Evolutionary conservation across 2,797 vertebrate genomes (phyloP).

Genomic region (Macroramphosus scolopax): DNA sequence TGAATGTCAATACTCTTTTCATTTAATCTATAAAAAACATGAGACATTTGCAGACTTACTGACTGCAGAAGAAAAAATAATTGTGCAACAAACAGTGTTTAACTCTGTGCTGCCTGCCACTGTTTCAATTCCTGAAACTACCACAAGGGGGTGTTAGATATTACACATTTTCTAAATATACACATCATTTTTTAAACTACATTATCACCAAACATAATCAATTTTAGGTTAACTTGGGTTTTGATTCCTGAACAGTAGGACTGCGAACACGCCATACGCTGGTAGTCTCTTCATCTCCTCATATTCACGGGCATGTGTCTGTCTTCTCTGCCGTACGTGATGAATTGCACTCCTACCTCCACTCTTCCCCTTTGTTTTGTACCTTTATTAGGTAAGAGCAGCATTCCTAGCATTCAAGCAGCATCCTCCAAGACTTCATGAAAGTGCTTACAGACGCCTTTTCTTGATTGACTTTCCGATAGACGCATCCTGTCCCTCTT

Average conservation of each 20-base stretch:
- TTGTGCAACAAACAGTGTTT: not conserved
- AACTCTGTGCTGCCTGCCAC: not conserved
- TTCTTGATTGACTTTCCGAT: slow-evolving; percentile 67
- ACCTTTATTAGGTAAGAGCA: slow-evolving; percentile 44
- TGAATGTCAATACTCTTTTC: too few species aligned
- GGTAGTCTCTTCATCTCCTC: not conserved
- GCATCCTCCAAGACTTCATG: slow-evolving; percentile 54
- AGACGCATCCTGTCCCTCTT: slow-evolving; percentile 67
- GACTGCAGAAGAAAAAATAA: too few species aligned
- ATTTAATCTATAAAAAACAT: too few species aligned
- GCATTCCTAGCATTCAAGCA: slow-evolving; percentile 68
- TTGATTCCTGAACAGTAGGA: too few species aligned
- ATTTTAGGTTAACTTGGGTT: too few species aligned
- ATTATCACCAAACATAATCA: too few species aligned
- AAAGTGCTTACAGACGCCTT: slow-evolving; percentile 54
- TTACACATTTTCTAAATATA: not conserved
- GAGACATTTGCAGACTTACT: too few species aligned
- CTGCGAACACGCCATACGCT: too few species aligned
- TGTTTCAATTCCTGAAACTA: not conserved
- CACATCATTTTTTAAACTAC: too few species aligned
- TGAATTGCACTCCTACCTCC: slow-evolving; percentile 28
- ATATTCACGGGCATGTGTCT: not conserved
- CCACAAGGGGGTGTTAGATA: slow-evolving; percentile 3
- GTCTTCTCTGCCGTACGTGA: slow-evolving; percentile 49
- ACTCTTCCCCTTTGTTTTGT: slow-evolving; percentile 43